These are phyloP conservation scores for Decapterus maruadsi DNA, from an alignment of 2,797 vertebrate genomes.

Conservation along the genomic window DNA sequence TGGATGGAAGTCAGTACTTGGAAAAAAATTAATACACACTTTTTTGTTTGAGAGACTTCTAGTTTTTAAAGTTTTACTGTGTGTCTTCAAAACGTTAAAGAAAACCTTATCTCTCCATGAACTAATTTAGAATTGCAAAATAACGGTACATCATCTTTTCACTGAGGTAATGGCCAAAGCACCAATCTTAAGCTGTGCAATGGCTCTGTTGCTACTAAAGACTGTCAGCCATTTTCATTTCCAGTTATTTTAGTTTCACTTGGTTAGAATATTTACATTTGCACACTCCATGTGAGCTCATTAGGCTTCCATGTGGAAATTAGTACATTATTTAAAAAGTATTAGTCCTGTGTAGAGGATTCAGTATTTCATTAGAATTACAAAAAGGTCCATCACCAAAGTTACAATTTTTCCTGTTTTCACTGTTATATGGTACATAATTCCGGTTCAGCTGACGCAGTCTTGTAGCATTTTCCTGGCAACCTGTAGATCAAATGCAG, in stretches of 20 bases:
- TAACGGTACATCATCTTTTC: slow-evolving; percentile 43
- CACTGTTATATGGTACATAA: background rate
- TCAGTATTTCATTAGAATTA: slow-evolving; percentile 1
- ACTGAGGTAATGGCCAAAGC: slow-evolving; percentile 44
- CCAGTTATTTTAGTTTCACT: slow-evolving; percentile 14
- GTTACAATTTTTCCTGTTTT: background rate
- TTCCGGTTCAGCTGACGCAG: slow-evolving; percentile 17
- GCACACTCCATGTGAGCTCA: slow-evolving; percentile 14
- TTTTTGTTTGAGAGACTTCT: slow-evolving; percentile 66
- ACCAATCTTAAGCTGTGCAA: background rate
- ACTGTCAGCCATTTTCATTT: slow-evolving; percentile 24
- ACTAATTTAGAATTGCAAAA: slow-evolving; percentile 27
- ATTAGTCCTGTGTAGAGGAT: background rate
- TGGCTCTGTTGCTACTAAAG: slow-evolving; percentile 19
- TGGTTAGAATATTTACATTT: slow-evolving; percentile 28
- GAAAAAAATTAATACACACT: slow-evolving; percentile 61
- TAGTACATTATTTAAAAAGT: no score
- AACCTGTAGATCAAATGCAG: slow-evolving; percentile 22
- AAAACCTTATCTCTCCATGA: slow-evolving; percentile 25
- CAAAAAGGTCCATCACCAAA: background rate
- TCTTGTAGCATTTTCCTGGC: slow-evolving; percentile 36
- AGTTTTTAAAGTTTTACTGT: slow-evolving; percentile 58
- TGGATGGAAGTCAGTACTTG: slow-evolving; percentile 82
- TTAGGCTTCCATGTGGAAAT: slow-evolving; percentile 13
- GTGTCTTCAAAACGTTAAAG: slow-evolving; percentile 48